Evolutionary conservation across 2,888 invertebrate genomes (phyloP).

Genomic region (Hyposoter didymator): DNA sequence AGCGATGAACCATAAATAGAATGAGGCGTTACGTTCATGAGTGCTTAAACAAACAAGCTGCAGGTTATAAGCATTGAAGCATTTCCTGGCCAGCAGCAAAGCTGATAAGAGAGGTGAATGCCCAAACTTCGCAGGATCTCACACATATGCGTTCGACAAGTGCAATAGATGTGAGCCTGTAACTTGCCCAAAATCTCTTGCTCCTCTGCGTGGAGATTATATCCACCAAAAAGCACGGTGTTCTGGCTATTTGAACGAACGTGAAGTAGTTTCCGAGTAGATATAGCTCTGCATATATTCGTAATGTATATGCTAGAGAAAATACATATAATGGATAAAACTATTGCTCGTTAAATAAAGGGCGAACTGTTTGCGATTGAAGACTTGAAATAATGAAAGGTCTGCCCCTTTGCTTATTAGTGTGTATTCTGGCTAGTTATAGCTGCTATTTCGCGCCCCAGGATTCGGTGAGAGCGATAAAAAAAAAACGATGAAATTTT

Average conservation of each 20-base stretch:
- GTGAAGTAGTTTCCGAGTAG: slow-evolving; percentile 16
- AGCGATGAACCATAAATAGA: not conserved
- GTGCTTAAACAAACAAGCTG: not conserved
- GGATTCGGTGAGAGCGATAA: slow-evolving; percentile 7
- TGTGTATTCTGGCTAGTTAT: not conserved
- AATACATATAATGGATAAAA: not conserved
- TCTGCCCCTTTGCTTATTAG: slow-evolving; percentile 12
- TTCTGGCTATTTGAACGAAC: slow-evolving; percentile 28
- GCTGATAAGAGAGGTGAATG: slow-evolving; percentile 9
- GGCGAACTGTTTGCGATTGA: slow-evolving; percentile 12
- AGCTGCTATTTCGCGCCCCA: slow-evolving; percentile 7
- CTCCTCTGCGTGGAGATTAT: slow-evolving; percentile 32
- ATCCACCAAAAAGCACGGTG: slow-evolving; percentile 34
- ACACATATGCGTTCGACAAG: slow-evolving; percentile 46
- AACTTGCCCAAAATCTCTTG: slow-evolving; percentile 16
- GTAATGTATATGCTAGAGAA: not conserved
- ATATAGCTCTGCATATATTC: not conserved
- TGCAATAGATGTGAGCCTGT: slow-evolving; percentile 30
- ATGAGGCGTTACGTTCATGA: not conserved
- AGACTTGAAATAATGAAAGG: not conserved
- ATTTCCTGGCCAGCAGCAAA: slow-evolving; percentile 4
- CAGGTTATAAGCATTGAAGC: slow-evolving; percentile 7
- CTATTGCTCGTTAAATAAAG: slow-evolving; percentile 3
- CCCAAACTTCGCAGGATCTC: slow-evolving; percentile 26
- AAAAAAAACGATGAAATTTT: slow-evolving; percentile 9